Conservation (phyloP, 1,140 invertebrate genomes). For the Drosophila nebulosa region DNA sequence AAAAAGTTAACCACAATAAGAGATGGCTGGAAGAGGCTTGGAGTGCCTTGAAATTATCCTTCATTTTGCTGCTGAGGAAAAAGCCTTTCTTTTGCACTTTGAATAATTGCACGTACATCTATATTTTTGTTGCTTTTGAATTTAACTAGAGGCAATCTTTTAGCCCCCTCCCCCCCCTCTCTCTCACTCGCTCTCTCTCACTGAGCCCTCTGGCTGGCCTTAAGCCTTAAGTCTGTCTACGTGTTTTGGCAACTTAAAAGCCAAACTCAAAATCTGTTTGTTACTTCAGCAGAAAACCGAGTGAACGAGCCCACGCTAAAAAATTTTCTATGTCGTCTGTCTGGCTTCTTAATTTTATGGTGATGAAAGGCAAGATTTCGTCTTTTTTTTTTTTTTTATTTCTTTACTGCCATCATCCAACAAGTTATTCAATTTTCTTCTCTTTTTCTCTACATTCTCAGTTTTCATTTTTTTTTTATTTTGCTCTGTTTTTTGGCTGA, state of each 20-base stretch:
- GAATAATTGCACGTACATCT: conserved; percentile 67
- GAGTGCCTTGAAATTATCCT: conserved; percentile 34
- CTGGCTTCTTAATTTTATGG: conserved; percentile 45
- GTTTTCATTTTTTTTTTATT: too few species aligned
- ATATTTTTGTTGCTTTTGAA: conserved; percentile 23
- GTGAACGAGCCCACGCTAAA: conserved; percentile 8
- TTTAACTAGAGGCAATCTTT: conserved; percentile 35
- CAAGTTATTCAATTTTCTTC: conserved; percentile 47
- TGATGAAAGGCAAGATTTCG: conserved; percentile 29
- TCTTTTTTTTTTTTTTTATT: too few species aligned
- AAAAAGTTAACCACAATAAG: conserved; percentile 46
- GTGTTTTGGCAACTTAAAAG: conserved; percentile 36
- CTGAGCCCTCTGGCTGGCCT: neutral
- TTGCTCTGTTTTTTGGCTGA: neutral
- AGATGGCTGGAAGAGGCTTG: neutral
- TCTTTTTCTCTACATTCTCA: neutral
- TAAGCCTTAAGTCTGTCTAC: conserved; percentile 28
- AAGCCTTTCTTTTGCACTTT: conserved; percentile 63
- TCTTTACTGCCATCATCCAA: conserved; percentile 31
- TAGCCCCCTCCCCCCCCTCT: neutral
- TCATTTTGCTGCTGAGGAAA: neutral
- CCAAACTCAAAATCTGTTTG: conserved; percentile 32
- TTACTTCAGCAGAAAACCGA: neutral
- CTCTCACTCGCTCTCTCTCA: neutral
- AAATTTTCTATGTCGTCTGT: conserved; percentile 3